A percentile compares a stretch with the other conserved stretches of the same genome.
phyloP scores from a whole-genome alignment of 2,797 vertebrate species.

The Lacerta viridis region DNA sequence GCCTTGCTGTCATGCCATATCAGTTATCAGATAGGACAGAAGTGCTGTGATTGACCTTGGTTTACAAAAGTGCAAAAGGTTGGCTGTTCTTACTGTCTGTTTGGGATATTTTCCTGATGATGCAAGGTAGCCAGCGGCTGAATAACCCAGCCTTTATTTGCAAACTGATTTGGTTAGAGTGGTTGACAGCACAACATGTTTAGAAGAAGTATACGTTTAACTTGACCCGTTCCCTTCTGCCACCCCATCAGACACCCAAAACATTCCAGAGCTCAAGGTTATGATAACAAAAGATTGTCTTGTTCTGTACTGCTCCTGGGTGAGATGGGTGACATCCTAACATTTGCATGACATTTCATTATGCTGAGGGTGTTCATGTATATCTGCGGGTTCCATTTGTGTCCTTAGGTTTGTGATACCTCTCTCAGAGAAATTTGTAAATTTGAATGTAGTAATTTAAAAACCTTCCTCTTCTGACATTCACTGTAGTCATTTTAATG shows the following conservation, averaged over 20 bases:
- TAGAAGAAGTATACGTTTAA: constrained; percentile 4
- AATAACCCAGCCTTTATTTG: constrained; percentile 17
- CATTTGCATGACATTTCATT: neutral
- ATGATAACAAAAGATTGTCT: constrained; percentile 7
- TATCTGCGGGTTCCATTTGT: neutral
- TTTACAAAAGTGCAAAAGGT: neutral
- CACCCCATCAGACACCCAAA: neutral
- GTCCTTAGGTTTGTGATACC: neutral
- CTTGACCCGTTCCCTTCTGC: neutral
- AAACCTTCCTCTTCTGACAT: neutral
- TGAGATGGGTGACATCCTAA: neutral
- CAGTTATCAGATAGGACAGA: neutral
- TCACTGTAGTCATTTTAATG: neutral
- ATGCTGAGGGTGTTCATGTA: neutral
- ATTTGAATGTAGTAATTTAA: neutral
- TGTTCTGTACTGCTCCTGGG: neutral
- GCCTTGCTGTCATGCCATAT: neutral
- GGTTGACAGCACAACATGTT: constrained; percentile 1
- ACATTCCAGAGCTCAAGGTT: neutral
- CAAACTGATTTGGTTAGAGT: constrained; percentile 39
- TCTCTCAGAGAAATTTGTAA: neutral
- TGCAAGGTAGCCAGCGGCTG: constrained; percentile 24
- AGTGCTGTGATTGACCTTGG: neutral
- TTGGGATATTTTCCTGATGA: neutral
- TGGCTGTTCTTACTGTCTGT: neutral